phyloP scores from a whole-genome alignment of 2,113 vertebrate species.

The Stercorarius parasiticus region DNA sequence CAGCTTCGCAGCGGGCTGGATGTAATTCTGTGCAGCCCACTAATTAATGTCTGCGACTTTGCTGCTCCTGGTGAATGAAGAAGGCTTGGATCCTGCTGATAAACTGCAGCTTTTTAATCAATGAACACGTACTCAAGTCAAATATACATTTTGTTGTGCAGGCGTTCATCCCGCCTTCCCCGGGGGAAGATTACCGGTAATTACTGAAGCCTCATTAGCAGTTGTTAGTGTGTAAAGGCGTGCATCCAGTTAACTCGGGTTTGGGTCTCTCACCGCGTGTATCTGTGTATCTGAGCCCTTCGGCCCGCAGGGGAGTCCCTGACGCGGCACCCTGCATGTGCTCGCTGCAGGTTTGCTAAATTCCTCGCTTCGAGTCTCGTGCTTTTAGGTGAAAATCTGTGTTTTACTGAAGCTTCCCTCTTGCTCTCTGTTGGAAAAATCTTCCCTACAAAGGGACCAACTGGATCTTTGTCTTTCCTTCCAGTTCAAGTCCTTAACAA shows the following conservation, averaged over 20 bases:
- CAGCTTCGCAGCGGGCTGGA: not conserved
- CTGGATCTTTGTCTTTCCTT: not conserved
- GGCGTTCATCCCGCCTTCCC: not conserved
- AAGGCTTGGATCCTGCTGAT: not conserved
- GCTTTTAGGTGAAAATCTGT: not conserved
- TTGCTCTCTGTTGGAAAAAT: not conserved
- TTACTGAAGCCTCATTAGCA: not conserved
- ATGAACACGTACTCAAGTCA: too few relatives aligned
- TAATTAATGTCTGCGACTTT: not conserved
- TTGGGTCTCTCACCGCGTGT: not conserved
- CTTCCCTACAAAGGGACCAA: not conserved
- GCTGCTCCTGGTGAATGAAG: not conserved
- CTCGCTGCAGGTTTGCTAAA: fast-evolving
- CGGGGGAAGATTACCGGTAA: not conserved
- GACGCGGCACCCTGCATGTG: fast-evolving
- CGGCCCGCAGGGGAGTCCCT: not conserved
- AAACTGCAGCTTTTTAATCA: not conserved
- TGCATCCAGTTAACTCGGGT: not conserved
- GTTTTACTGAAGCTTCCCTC: not conserved
- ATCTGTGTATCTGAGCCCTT: not conserved
- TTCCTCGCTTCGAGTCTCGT: fast-evolving
- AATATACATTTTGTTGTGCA: not conserved
- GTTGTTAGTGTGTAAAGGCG: not conserved
- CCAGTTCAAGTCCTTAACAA: not conserved
- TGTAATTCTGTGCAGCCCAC: not conserved